Evolutionary conservation across 2,888 invertebrate species (phyloP).

Genomic region (Chesias legatella): DNA sequence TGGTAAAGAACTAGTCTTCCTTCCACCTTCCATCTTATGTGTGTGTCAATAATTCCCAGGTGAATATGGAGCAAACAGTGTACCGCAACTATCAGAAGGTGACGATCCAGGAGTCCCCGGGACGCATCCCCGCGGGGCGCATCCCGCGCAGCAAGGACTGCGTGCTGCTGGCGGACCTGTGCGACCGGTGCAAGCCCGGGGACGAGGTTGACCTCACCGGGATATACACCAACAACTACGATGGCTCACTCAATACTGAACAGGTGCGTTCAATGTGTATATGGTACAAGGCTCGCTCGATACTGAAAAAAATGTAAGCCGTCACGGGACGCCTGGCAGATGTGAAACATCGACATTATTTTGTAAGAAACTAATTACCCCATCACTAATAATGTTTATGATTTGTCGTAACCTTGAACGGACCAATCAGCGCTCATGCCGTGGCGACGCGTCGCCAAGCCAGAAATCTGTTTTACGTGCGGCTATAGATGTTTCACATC

Average conservation of each 20-base stretch:
- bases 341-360: too few relatives aligned
- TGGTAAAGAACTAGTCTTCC: too few relatives aligned
- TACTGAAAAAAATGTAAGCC: too few relatives aligned
- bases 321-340: too few relatives aligned
- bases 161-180: slow-evolving; percentile 95
- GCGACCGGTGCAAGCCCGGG: slow-evolving; percentile 98
- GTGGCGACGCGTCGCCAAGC: too few relatives aligned
- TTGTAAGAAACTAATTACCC: too few relatives aligned
- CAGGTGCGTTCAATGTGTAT: slow-evolving; percentile 72
- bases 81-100: slow-evolving; percentile 99
- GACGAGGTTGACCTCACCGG: slow-evolving; percentile 98
- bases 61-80: slow-evolving; percentile 99
- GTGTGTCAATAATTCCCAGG: slow-evolving; percentile 81
- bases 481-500: too few relatives aligned
- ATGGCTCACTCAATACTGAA: slow-evolving; percentile 97
- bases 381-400: too few relatives aligned
- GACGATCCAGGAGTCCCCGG: slow-evolving; percentile 98
- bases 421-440: too few relatives aligned
- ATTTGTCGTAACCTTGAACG: too few relatives aligned
- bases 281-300: neutral
- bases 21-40: too few relatives aligned
- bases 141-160: slow-evolving; percentile 99
- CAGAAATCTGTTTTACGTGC: too few relatives aligned
- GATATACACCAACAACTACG: slow-evolving; percentile 98
- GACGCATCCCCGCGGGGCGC: slow-evolving; percentile 97